These are phyloP conservation scores for Danio albolineatus DNA, from an alignment of 2,797 vertebrate species.

Conservation along the genomic window DNA sequence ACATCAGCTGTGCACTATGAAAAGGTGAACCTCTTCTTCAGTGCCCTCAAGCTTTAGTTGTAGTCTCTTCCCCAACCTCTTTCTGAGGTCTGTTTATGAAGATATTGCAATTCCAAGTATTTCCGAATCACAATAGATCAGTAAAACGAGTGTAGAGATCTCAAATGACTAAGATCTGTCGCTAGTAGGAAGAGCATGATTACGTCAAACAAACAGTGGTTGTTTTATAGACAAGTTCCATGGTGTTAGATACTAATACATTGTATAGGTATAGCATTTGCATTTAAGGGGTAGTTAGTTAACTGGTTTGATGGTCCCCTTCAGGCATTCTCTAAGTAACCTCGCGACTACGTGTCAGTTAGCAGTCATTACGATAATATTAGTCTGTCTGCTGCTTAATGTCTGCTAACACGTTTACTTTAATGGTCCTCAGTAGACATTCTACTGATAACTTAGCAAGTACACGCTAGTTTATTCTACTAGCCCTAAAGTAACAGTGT, in stretches of 20 bases:
- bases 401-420: neutral
- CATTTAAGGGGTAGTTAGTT: neutral
- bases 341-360: neutral
- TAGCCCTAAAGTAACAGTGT: too few relatives aligned
- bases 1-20: constrained; percentile 14
- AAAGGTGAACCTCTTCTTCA: constrained; percentile 10
- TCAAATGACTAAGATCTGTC: neutral
- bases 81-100: constrained; percentile 8
- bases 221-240: neutral
- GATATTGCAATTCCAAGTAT: neutral
- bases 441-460: too few relatives aligned
- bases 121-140: neutral
- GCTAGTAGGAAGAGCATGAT: neutral
- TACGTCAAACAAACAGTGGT: neutral
- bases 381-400: neutral
- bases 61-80: neutral
- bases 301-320: too few relatives aligned
- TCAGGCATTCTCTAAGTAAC: too few relatives aligned
- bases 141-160: neutral
- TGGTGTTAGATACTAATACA: neutral
- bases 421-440: too few relatives aligned
- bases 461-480: too few relatives aligned
- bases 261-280: neutral
- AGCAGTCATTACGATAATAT: neutral
- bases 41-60: neutral